Evolutionary conservation across 2,797 vertebrate genomes (phyloP), one percentile per base, ranked within the genome.

Genomic region (Lacerta agilis): DNA sequence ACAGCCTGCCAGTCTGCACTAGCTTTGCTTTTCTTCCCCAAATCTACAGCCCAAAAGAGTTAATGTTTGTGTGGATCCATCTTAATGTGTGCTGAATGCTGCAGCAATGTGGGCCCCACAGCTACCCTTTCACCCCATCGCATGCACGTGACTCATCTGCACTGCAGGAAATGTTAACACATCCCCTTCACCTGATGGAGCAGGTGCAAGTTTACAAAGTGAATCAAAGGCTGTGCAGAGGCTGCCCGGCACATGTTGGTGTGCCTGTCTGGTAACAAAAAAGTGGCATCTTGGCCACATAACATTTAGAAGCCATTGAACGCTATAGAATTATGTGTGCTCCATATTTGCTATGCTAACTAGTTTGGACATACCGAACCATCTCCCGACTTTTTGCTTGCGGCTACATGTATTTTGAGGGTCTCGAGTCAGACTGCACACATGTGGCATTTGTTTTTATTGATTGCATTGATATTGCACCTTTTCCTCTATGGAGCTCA

Each of bases 1-100:
- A 20, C 1, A 20, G 49, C 61, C 27, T 33, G 27, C 29, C 75
- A 0, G 29, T 55, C 0, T 45, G 8, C 17, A 29, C n/a, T 45
- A 58, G 45, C n/a, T 78, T 55, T n/a, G 71, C 8, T 73, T 73
- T n/a, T 4, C 18, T 18, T 33, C 5, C 45, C 45, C 29, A 0
- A 11, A 27, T 20, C 38, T 6, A 17, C 41, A 0, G 2, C 17
- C 55, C n/a, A 6, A 79, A 45, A 36, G 9, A 23, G n/a, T 8
- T 79, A 17, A n/a, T 61, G 33, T 73, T 29, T 73, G 33, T 73
- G 33, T 18, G 15, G 17, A 72, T 36, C 15, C 10, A n/a, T 20
- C 11, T 36, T 38, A 2, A 29, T 17, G 5, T 71, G 15, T 71
- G n/a, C n/a, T n/a, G 11, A 29, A 78, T 79, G 29, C 7, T 45